phyloP scores from a whole-genome alignment of 64 coral and sea anemone genomes.

The Platygyra sinensis region DNA sequence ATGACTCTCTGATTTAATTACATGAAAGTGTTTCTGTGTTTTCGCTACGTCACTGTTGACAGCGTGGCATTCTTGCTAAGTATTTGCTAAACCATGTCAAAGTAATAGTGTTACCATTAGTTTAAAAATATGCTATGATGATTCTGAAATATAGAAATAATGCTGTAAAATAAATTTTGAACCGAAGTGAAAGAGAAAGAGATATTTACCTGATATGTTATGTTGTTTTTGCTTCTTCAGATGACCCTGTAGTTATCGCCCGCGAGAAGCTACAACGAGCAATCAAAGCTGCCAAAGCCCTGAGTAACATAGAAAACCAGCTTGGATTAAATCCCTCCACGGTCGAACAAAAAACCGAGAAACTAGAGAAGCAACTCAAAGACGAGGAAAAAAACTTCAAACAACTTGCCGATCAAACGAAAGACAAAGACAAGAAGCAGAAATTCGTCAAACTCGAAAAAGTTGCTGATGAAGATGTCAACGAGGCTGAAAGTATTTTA shows the following conservation, averaged over 20 bases:
- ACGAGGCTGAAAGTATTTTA: slow-evolving; percentile 58
- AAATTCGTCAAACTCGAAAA: slow-evolving; percentile 63
- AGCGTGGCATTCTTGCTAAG: too few species aligned
- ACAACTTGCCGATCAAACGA: slow-evolving; percentile 21
- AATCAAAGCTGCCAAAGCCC: slow-evolving; percentile 34
- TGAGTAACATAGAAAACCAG: slow-evolving; percentile 55
- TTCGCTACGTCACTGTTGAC: too few species aligned
- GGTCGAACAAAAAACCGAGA: slow-evolving; percentile 36
- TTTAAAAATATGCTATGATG: too few species aligned
- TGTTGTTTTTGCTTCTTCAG: slow-evolving; percentile 1
- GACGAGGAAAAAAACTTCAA: slow-evolving; percentile 52
- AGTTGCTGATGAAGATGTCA: slow-evolving; percentile 64
- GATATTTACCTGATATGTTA: too few species aligned
- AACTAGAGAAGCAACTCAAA: slow-evolving; percentile 45
- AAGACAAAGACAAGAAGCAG: slow-evolving; percentile 29
- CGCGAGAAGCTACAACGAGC: slow-evolving; percentile 50
- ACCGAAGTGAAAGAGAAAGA: neutral
- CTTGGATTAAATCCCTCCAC: slow-evolving; percentile 45
- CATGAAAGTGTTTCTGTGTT: too few species aligned
- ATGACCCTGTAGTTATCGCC: slow-evolving; percentile 42
- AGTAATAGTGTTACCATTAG: too few species aligned
- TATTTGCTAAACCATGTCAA: too few species aligned
- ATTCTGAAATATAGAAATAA: too few species aligned
- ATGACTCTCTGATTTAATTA: too few species aligned
- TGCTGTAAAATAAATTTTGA: too few species aligned